phyloP scores from a whole-genome alignment of 2,113 vertebrate species.

The Paradoxurus hermaphroditus region DNA sequence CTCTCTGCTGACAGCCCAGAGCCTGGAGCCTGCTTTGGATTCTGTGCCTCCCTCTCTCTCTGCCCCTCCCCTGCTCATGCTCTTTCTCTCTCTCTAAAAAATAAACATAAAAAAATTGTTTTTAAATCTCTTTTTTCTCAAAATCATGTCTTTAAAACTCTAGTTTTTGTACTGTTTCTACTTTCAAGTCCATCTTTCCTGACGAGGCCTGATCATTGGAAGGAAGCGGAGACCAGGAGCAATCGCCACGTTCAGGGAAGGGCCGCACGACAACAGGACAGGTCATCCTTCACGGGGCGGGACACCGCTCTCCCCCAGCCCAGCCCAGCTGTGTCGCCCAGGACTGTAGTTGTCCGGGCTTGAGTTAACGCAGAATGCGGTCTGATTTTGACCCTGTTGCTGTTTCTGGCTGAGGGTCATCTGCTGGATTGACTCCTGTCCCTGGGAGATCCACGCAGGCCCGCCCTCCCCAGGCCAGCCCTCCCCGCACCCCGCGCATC shows the following conservation, averaged over 20 bases:
- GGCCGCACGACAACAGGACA: rapidly evolving
- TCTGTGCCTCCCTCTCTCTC: no score
- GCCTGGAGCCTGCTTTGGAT: no score
- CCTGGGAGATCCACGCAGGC: rapidly evolving
- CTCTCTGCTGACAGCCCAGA: no score
- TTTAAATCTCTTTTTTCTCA: not conserved
- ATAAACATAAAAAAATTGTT: no score
- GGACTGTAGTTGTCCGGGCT: rapidly evolving
- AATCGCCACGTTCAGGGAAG: rapidly evolving
- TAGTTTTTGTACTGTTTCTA: not conserved
- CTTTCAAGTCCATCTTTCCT: not conserved
- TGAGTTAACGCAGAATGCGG: rapidly evolving
- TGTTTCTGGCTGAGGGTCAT: no score
- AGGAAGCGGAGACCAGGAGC: no score
- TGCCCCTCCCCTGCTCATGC: no score
- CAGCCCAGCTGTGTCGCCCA: rapidly evolving
- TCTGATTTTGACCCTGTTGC: rapidly evolving
- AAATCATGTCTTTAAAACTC: not conserved
- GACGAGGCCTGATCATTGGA: rapidly evolving
- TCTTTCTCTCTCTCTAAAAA: no score
- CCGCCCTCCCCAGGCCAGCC: rapidly evolving
- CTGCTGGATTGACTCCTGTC: not conserved
- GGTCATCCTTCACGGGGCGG: rapidly evolving
- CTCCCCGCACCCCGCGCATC: rapidly evolving
- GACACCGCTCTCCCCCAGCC: rapidly evolving